Conservation (phyloP, 1,140 invertebrate genomes). For the Drosophila teissieri region DNA sequence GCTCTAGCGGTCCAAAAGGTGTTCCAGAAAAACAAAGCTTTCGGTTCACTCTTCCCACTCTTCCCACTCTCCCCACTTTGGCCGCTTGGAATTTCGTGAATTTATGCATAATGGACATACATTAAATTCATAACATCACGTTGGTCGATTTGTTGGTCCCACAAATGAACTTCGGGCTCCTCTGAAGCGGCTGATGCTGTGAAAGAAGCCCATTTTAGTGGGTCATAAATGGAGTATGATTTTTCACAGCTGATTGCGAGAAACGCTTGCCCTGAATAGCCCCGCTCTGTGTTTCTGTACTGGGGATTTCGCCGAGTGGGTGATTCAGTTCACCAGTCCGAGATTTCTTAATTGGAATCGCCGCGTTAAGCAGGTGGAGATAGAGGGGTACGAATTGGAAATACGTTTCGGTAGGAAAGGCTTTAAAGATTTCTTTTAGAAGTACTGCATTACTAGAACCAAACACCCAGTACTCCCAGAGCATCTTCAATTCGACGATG, state of each 20-base stretch:
- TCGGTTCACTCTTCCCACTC: conserved; percentile 55
- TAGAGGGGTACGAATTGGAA: background rate
- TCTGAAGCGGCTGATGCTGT: conserved; percentile 55
- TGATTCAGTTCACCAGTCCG: conserved; percentile 19
- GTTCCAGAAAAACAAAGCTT: conserved; percentile 70
- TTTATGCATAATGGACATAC: conserved; percentile 80
- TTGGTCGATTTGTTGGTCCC: conserved; percentile 7
- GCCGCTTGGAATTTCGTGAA: conserved; percentile 73
- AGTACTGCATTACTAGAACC: too few relatives aligned
- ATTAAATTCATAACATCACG: conserved; percentile 80
- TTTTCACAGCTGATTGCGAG: conserved; percentile 83
- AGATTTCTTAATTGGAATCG: conserved; percentile 28
- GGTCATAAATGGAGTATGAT: conserved; percentile 78
- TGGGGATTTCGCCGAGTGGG: conserved; percentile 21
- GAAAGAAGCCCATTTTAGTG: conserved; percentile 69
- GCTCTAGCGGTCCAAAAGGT: conserved; percentile 24
- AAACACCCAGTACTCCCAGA: conserved; percentile 1
- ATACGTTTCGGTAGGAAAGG: too few relatives aligned
- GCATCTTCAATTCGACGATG: conserved; percentile 9
- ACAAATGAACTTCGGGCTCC: conserved; percentile 25
- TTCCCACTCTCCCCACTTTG: conserved; percentile 30
- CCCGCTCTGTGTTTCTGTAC: conserved; percentile 63
- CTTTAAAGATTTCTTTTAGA: too few relatives aligned
- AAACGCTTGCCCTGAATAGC: conserved; percentile 66
- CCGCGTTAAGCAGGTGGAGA: background rate